Conservation (phyloP, 2,113 vertebrate species). For the Zosterops pallidus region DNA sequence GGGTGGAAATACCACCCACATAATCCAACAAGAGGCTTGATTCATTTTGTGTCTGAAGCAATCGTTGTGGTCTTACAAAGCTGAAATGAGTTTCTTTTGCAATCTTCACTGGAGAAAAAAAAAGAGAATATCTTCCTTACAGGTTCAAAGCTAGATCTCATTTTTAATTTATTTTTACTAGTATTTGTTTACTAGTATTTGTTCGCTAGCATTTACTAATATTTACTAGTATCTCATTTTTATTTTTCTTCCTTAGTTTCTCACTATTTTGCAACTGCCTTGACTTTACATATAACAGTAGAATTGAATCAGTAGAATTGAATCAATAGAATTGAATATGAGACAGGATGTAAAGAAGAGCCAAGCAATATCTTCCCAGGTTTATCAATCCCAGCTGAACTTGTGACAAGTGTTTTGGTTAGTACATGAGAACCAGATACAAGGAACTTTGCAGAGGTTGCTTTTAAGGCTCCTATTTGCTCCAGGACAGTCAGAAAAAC, state of each 20-base stretch:
- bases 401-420: constrained; percentile 13
- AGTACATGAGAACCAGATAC: not conserved
- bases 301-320: not conserved
- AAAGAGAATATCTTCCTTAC: not conserved
- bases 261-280: not conserved
- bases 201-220: not conserved
- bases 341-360: constrained; percentile 7
- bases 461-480: not conserved
- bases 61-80: constrained; percentile 56
- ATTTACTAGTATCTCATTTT: not conserved
- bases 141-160: constrained; percentile 27
- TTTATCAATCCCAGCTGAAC: constrained; percentile 1
- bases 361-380: not conserved
- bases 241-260: constrained; percentile 7
- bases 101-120: constrained; percentile 45
- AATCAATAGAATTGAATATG: not conserved
- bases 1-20: constrained; percentile 67
- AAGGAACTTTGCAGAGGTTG: not conserved
- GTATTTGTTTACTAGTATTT: not conserved
- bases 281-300: not conserved
- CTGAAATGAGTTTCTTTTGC: constrained; percentile 69
- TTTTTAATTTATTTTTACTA: constrained; percentile 8
- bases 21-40: constrained; percentile 68
- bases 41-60: constrained; percentile 72
- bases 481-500: not conserved